Base-by-base conservation (phyloP, 2,888 invertebrate species). In the Tineola bisselliella region DNA sequence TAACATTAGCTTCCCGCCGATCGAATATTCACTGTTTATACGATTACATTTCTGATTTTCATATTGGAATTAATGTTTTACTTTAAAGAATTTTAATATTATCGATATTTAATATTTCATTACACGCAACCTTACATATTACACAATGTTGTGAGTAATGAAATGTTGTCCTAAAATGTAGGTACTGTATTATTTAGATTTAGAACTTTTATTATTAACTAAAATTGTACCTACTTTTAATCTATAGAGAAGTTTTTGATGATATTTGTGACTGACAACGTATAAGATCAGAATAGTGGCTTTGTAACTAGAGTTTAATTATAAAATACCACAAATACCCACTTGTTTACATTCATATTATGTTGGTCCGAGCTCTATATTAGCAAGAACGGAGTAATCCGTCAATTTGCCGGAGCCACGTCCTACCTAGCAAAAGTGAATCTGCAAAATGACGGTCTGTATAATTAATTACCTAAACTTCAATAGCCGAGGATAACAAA, bases 401-500 rank as follows among this genome's bases (percentile, higher is more conserved):
- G 60, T 60, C 60, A 60, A 60, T 48, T 48, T 17, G 60, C 10
- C 13, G 8, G 1, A 30, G 12, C 18, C 48, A 38, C 38, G 38
- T 38, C 38, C 11, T 48, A 48, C 56, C 44, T n/a, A 19, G 30
- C 48, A 33, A 18, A 18, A 76, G 78, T 80, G 77, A 81, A 79
- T 77, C 79, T 76, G 76, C 76, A 74, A 79, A 80, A 77, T 77
- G 77, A 75, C 77, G 76, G 73, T 73, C 72, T 66, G 70, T 73
- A 72, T 83, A 83, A 84, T 84, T 84, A 84, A 84, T 84, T 81
- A 80, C 76, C 76, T 69, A 67, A 76, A 76, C 76, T 81, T 82
- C 77, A 82, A 83, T 81, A 73, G 82, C 71, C 70, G 69, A 69
- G 69, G 74, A 70, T 74, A 75, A 83, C 84, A 84, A 84, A 80